Conservation (phyloP, 2,888 invertebrate species). For the Parnassius orleans region DNA sequence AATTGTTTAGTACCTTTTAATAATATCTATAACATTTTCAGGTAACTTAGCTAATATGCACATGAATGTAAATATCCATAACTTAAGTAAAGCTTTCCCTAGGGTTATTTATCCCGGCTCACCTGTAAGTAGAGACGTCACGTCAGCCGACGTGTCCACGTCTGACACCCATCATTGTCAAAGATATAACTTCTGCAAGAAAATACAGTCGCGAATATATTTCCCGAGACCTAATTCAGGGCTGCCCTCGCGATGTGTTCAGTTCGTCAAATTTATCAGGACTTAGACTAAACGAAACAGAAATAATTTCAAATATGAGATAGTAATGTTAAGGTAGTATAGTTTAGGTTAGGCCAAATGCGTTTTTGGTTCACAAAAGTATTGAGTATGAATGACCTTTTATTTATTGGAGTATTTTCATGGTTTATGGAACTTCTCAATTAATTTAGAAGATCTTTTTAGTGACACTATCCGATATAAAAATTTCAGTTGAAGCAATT, state of each 20-base stretch:
- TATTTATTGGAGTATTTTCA: too few species aligned
- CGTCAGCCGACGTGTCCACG: slow-evolving; percentile 41
- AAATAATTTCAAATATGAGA: too few species aligned
- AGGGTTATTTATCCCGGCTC: slow-evolving; percentile 29
- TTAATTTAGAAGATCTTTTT: too few species aligned
- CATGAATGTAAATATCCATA: not conserved
- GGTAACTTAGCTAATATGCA: not conserved
- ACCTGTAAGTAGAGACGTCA: slow-evolving; percentile 31
- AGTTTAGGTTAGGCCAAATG: too few species aligned
- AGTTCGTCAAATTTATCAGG: slow-evolving; percentile 67
- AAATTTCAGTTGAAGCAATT: too few species aligned
- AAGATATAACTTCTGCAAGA: slow-evolving; percentile 49
- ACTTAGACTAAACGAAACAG: slow-evolving; percentile 37
- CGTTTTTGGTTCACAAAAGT: too few species aligned
- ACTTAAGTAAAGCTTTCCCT: slow-evolving; percentile 6
- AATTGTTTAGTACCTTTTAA: too few species aligned
- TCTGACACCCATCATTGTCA: slow-evolving; percentile 55
- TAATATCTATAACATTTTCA: too few species aligned
- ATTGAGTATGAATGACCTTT: too few species aligned
- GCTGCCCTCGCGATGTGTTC: slow-evolving; percentile 55
- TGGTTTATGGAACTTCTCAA: too few species aligned
- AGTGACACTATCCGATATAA: too few species aligned
- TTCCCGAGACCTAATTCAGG: slow-evolving; percentile 59
- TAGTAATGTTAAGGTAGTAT: too few species aligned
- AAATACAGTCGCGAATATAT: slow-evolving; percentile 50